These are phyloP conservation scores for Ornithoptera alexandrae DNA, from an alignment of 2,888 invertebrate species.

Conservation along the genomic window DNA sequence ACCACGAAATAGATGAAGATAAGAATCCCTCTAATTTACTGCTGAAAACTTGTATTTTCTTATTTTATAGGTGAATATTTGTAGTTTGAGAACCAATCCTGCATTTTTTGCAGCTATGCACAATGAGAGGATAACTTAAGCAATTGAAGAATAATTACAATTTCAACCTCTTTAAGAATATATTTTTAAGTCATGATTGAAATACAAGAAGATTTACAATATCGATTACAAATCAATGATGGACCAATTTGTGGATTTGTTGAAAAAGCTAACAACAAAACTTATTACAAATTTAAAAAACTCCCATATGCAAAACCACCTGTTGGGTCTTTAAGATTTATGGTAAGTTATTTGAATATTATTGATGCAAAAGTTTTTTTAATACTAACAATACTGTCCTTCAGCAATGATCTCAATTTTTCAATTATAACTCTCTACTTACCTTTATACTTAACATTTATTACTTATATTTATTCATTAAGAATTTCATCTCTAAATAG, in stretches of 20 bases:
- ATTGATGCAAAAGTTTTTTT: neutral
- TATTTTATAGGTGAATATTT: neutral
- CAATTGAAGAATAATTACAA: neutral
- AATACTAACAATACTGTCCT: neutral
- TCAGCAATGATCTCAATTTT: too few relatives aligned
- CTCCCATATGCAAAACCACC: slow-evolving; percentile 72
- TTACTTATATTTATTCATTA: too few relatives aligned
- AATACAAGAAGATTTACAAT: slow-evolving; percentile 31
- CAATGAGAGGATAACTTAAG: neutral
- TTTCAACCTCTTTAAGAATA: neutral
- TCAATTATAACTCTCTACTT: too few relatives aligned
- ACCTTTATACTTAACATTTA: too few relatives aligned
- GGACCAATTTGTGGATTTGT: slow-evolving; percentile 60
- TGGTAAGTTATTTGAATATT: slow-evolving; percentile 48
- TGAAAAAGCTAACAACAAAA: slow-evolving; percentile 46
- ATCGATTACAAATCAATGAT: slow-evolving; percentile 46
- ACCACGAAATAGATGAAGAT: too few relatives aligned
- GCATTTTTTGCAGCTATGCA: neutral
- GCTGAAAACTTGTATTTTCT: too few relatives aligned
- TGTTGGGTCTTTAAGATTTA: slow-evolving; percentile 56
- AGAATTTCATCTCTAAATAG: too few relatives aligned
- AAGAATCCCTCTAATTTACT: too few relatives aligned
- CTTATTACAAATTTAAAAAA: slow-evolving; percentile 58
- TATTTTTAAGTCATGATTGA: slow-evolving; percentile 5
- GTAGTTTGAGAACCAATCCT: neutral